A percentile compares a stretch with the other conserved stretches of the same genome.
Evolutionary conservation across 1,140 invertebrate species (phyloP).

Genomic region (Lutraria rhynchaena): DNA sequence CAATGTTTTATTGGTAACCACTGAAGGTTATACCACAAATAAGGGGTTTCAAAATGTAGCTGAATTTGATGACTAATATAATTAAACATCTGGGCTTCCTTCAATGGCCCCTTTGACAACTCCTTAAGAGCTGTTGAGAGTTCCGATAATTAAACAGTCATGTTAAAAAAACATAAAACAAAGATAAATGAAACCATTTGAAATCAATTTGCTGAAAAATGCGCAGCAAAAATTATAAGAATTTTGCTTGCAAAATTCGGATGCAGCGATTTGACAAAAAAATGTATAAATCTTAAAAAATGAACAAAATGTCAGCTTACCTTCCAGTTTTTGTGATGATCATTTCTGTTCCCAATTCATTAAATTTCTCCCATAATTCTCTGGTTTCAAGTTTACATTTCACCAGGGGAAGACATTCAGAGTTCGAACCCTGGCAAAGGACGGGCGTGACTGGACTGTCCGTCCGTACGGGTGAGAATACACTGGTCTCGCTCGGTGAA

Average conservation of each 20-base stretch:
- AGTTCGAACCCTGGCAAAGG: no score
- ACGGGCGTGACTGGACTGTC: conserved; percentile 1
- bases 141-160: no score
- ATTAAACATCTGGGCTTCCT: not conserved
- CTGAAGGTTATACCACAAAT: conserved; percentile 35
- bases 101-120: no score
- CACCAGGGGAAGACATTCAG: conserved; percentile 57
- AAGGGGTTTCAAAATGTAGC: conserved; percentile 23
- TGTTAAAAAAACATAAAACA: no score
- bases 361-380: conserved; percentile 99
- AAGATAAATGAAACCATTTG: no score
- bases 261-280: no score
- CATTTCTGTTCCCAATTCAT: conserved; percentile 99
- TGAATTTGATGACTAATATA: conserved; percentile 28
- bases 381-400: conserved; percentile 71
- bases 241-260: no score
- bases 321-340: conserved; percentile 99
- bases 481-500: conserved; percentile 12
- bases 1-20: conserved; percentile 36
- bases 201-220: no score
- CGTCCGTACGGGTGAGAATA: conserved; percentile 20
- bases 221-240: no score
- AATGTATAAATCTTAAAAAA: no score
- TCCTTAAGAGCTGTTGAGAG: no score
- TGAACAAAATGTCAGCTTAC: no score